Base-by-base conservation (phyloP, 2,797 vertebrate species). In the Poliocrania exsul region DNA sequence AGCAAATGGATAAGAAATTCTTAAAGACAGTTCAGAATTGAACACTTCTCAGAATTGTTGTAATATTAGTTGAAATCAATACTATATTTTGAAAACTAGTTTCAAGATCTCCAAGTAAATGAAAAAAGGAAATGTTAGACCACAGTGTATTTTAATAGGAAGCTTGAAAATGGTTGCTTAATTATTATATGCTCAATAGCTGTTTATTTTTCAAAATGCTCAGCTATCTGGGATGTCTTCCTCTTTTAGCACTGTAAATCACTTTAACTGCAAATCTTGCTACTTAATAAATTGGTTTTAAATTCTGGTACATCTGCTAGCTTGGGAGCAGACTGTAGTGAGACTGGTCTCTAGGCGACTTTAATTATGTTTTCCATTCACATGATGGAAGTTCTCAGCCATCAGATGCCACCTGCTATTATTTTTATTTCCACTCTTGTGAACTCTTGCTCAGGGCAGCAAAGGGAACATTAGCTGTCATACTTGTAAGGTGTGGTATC, bases 301-400 rank as follows among this genome's bases (percentile, higher is more conserved):
- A 88, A 80, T 73, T 92, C 66, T 80, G 29, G 46, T 82, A 74
- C 75, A 93, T 95, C 89, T 96, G 87, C 54, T 81, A 50, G 53
- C 58, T 67, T 95, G 66, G 81, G 84, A 93, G 53, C 38, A 93
- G 54, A 56, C 77, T 92, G 80, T 74, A 81, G 50, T 50, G 66
- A 93, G 81, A 60, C 70, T 89, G 38, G 66, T 87, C 72, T 90
- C 89, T 81, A 74, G 86, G 74, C 1, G 8, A 92, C 72, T 95
- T 92, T 86, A 89, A 90, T 92, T 81, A 92, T 60, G 66, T 90
- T 86, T 95, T 92, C 86, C 53, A 73, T 75, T 81, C 91, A 71
- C 53, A 88, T 74, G 86, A 94, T 80, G 69, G 80, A 92, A 78
- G 77, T 80, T 96, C 86, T 93, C n/a, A 96, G 54, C 37, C 75